Conservation (phyloP, 2,888 invertebrate genomes). For the Lingula anatina region DNA sequence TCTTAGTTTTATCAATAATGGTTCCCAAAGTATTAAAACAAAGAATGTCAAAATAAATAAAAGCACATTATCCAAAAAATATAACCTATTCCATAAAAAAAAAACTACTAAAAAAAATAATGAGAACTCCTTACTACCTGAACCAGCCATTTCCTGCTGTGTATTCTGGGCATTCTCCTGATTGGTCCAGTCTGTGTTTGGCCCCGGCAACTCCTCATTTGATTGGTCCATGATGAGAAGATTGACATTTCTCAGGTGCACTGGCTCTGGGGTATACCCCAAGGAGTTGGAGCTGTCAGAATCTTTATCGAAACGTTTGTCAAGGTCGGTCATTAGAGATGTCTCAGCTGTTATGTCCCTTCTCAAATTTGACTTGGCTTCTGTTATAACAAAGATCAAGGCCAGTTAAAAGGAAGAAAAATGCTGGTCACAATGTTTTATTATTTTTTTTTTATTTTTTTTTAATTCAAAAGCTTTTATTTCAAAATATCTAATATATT, state of each 20-base stretch:
- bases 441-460: too few relatives aligned
- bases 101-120: too few relatives aligned
- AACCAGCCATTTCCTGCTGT: too few relatives aligned
- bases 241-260: slow-evolving; percentile 34
- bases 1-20: too few relatives aligned
- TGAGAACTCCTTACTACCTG: too few relatives aligned
- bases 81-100: too few relatives aligned
- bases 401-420: neutral
- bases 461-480: too few relatives aligned
- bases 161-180: neutral
- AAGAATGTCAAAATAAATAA: too few relatives aligned
- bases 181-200: neutral
- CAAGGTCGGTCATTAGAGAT: slow-evolving; percentile 42
- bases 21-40: too few relatives aligned
- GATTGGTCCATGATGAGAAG: slow-evolving; percentile 16
- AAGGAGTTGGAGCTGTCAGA: slow-evolving; percentile 22
- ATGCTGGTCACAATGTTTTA: neutral
- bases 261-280: slow-evolving; percentile 23
- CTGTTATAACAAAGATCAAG: neutral
- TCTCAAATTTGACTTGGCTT: slow-evolving; percentile 23
- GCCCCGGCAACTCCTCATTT: neutral
- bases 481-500: too few relatives aligned
- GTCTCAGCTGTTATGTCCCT: slow-evolving; percentile 44
- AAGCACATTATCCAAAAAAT: too few relatives aligned
- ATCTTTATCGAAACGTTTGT: slow-evolving; percentile 35